A percentile compares a stretch with the other conserved stretches of the same genome.
Conservation (phyloP, 2,888 invertebrate species). For the Lacanobia wlatinum region DNA sequence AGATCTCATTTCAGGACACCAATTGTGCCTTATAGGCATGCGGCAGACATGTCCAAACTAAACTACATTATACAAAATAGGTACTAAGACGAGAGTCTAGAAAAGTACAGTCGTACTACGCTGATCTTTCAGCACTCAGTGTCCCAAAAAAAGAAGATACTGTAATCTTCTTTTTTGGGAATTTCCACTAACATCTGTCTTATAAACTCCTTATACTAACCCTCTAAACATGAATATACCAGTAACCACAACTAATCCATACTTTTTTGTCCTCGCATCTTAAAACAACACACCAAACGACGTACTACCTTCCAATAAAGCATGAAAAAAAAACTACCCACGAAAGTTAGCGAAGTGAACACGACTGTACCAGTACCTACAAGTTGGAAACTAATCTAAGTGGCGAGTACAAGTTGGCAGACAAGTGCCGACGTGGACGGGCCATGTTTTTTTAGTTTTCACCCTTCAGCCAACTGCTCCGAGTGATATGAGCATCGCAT, state of each 20-base stretch:
- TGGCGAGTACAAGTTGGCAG: conserved; percentile 86
- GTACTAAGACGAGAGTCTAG: too few relatives aligned
- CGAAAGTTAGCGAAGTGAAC: conserved; percentile 49
- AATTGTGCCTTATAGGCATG: too few relatives aligned
- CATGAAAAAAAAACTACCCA: conserved; percentile 34
- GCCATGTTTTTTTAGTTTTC: conserved; percentile 80
- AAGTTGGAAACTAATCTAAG: conserved; percentile 89
- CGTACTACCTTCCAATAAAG: conserved; percentile 54
- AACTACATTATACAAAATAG: too few relatives aligned
- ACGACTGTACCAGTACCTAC: conserved; percentile 59
- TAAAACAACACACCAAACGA: conserved; percentile 32
- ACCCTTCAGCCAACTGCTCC: conserved; percentile 79
- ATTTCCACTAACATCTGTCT: neutral
- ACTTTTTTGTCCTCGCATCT: neutral
- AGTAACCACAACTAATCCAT: neutral
- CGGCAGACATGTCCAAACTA: too few relatives aligned
- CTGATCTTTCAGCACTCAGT: too few relatives aligned
- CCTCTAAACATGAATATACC: neutral
- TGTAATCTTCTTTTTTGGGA: neutral
- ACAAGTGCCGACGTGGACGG: conserved; percentile 84
- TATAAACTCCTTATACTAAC: neutral
- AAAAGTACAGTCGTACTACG: too few relatives aligned
- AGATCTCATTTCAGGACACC: too few relatives aligned
- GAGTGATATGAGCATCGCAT: conserved; percentile 89
- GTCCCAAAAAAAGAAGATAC: too few relatives aligned